Percentiles rank a stretch among this genome's conserved stretches.
phyloP scores from a whole-genome alignment of 2,797 vertebrate genomes.

The Lacerta agilis region DNA sequence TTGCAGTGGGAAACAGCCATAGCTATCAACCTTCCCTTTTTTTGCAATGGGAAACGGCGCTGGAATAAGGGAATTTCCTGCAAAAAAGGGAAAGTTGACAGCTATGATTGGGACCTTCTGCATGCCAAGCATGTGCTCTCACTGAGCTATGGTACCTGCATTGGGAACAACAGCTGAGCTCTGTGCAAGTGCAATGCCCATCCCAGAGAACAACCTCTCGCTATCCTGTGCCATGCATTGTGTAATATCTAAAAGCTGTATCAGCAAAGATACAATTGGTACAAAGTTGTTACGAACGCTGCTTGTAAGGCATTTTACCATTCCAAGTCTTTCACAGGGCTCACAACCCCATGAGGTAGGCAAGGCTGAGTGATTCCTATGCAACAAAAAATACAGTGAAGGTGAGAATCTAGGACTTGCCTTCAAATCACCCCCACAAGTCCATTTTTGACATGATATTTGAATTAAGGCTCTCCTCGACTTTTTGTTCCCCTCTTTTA shows the following conservation, averaged over 20 bases:
- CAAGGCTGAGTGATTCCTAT: background rate
- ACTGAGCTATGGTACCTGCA: background rate
- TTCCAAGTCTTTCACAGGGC: background rate
- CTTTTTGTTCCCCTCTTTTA: background rate
- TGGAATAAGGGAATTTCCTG: too few relatives aligned
- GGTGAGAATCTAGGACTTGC: background rate
- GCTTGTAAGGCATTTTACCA: background rate
- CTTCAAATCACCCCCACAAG: background rate
- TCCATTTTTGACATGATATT: background rate
- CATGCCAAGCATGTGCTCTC: background rate
- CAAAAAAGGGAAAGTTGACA: too few relatives aligned
- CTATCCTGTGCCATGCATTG: background rate
- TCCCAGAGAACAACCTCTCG: background rate
- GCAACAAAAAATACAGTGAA: background rate
- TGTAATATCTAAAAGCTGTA: background rate
- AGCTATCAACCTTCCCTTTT: too few relatives aligned
- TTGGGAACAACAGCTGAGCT: background rate
- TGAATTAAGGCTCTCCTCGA: background rate
- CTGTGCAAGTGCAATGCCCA: background rate
- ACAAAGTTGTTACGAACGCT: background rate
- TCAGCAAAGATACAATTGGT: background rate
- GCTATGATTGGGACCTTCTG: background rate
- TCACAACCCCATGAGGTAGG: background rate
- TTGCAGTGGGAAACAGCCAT: too few relatives aligned
- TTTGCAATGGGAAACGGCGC: too few relatives aligned